These are phyloP conservation scores for Cephalopholis sonnerati DNA, from an alignment of 2,113 vertebrate species.

Conservation along the genomic window DNA sequence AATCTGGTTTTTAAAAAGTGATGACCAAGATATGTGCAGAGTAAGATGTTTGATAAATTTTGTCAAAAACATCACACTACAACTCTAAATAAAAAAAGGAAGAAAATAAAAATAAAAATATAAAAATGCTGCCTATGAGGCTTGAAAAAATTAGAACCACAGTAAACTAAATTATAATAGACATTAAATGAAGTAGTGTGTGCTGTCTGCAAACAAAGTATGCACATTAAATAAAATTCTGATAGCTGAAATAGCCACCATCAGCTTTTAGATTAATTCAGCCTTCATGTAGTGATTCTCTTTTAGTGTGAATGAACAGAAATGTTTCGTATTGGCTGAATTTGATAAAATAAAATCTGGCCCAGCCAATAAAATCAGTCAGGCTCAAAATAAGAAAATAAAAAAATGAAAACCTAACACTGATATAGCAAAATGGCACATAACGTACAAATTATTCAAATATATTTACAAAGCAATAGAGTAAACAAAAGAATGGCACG, in stretches of 20 bases:
- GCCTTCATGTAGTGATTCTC: too few species aligned
- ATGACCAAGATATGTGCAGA: not conserved
- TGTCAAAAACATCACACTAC: not conserved
- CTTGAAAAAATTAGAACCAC: too few species aligned
- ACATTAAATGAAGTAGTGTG: not conserved
- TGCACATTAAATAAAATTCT: not conserved
- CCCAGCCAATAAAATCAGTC: not conserved
- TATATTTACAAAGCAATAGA: slow-evolving; percentile 57
- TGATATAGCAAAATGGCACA: slow-evolving; percentile 46
- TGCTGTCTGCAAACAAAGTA: not conserved
- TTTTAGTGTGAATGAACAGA: too few species aligned
- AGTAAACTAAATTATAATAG: not conserved
- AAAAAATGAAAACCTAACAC: not conserved
- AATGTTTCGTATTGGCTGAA: too few species aligned
- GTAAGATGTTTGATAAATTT: not conserved
- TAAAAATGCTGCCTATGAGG: too few species aligned
- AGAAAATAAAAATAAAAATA: not conserved
- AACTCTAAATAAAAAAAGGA: not conserved
- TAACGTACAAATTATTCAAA: slow-evolving; percentile 32
- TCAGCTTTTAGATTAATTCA: not conserved
- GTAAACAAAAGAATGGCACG: slow-evolving; percentile 51
- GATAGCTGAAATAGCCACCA: not conserved
- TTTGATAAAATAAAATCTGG: not conserved
- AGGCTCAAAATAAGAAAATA: not conserved
- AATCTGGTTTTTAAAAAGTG: not conserved